Evolutionary conservation across 2,113 vertebrate species (phyloP).

Genomic region (Anguilla rostrata): DNA sequence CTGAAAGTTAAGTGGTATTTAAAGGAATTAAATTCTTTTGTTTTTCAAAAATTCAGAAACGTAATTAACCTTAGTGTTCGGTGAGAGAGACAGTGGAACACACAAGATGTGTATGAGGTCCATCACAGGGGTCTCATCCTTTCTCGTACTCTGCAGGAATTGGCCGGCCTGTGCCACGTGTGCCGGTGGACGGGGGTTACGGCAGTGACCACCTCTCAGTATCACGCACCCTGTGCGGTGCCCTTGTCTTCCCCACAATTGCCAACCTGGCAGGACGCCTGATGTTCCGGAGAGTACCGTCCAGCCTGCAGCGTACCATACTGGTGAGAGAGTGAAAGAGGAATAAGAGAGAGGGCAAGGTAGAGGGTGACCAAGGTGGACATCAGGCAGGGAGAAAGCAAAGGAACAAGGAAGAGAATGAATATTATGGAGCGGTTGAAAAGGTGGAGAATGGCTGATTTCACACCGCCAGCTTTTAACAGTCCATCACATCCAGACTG

Average conservation of each 20-base stretch:
- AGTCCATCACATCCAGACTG: not conserved
- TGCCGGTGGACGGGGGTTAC: constrained; percentile 48
- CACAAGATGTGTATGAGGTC: too few species aligned
- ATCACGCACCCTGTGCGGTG: constrained; percentile 74
- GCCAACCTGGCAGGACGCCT: constrained; percentile 69
- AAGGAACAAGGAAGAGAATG: not conserved
- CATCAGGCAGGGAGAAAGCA: not conserved
- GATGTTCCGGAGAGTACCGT: constrained; percentile 61
- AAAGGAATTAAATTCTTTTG: too few species aligned
- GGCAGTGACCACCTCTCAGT: constrained; percentile 66
- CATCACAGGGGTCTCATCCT: too few species aligned
- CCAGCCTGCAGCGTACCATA: constrained; percentile 67
- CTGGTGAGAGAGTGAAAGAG: constrained; percentile 59
- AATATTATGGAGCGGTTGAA: not conserved
- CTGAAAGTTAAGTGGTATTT: too few species aligned
- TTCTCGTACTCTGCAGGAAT: constrained; percentile 43
- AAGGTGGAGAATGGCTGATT: not conserved
- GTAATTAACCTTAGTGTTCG: too few species aligned
- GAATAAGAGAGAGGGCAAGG: not conserved
- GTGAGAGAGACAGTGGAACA: too few species aligned
- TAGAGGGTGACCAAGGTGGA: not conserved
- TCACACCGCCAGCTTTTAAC: not conserved
- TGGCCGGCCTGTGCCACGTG: constrained; percentile 45
- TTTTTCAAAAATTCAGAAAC: not conserved
- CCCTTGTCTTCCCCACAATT: constrained; percentile 72